Evolutionary conservation across 2,113 vertebrate species (phyloP).

Genomic region (Petrocephalus zakoni): DNA sequence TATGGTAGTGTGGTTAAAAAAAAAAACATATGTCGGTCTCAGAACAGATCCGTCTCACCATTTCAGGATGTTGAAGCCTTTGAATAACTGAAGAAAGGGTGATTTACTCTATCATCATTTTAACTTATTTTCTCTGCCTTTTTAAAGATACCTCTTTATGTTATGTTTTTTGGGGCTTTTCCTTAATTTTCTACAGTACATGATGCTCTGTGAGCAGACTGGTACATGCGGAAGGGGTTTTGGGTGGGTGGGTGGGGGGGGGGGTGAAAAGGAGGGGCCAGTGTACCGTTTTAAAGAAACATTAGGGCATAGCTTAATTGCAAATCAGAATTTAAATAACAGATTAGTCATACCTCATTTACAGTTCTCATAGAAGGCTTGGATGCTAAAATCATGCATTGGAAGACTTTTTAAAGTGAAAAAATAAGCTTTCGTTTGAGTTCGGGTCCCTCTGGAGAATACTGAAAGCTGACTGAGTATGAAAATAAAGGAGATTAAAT

Average conservation of each 20-base stretch:
- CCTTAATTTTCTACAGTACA: not conserved
- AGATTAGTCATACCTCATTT: slow-evolving; percentile 20
- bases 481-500: slow-evolving; percentile 31
- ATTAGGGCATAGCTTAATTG: slow-evolving; percentile 5
- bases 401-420: not conserved
- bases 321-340: slow-evolving; percentile 10
- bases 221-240: not conserved
- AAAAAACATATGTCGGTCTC: not conserved
- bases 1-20: not conserved
- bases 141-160: not conserved
- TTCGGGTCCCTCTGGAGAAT: slow-evolving; percentile 33
- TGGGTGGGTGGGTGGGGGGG: not conserved
- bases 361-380: slow-evolving; percentile 24
- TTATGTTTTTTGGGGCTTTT: not conserved
- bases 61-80: not conserved
- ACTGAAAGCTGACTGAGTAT: slow-evolving; percentile 32
- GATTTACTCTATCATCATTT: not conserved
- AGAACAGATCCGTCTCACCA: not conserved
- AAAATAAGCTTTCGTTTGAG: slow-evolving; percentile 34
- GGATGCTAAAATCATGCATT: not conserved
- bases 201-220: not conserved
- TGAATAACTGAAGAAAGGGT: not conserved
- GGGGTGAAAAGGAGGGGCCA: not conserved
- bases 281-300: slow-evolving; percentile 25
- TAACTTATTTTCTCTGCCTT: not conserved